Percentiles rank a stretch among this genome's conserved stretches.
Conservation (phyloP, 2,797 vertebrate genomes). For the Poeciliopsis turneri region DNA sequence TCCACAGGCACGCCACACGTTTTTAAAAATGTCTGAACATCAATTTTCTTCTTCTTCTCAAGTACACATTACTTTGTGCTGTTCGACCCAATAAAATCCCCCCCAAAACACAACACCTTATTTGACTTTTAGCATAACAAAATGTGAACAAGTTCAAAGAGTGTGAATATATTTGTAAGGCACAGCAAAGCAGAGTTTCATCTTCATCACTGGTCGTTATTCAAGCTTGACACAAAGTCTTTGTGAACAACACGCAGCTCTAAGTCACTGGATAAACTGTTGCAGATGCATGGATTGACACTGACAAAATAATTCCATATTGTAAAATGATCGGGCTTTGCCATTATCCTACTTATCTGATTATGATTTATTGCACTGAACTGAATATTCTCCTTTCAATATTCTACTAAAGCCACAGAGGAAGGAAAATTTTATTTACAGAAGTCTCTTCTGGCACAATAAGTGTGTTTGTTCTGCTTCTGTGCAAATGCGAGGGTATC, state of each 20-base stretch:
- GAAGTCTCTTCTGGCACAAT: constrained; percentile 55
- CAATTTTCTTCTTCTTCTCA: not conserved
- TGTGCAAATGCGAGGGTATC: constrained; percentile 29
- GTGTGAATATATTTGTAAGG: not conserved
- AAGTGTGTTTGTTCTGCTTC: constrained; percentile 49
- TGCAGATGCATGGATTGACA: constrained; percentile 16
- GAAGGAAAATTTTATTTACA: constrained; percentile 63
- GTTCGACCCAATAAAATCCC: not conserved
- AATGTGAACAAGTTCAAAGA: not conserved
- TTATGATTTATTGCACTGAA: constrained; percentile 74
- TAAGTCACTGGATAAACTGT: constrained; percentile 32
- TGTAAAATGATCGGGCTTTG: constrained; percentile 55
- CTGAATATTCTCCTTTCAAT: constrained; percentile 64
- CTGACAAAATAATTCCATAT: constrained; percentile 40
- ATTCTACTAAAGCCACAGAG: constrained; percentile 46
- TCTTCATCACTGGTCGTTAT: not conserved
- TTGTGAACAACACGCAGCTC: constrained; percentile 27
- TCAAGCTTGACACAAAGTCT: constrained; percentile 30
- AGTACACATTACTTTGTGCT: not conserved
- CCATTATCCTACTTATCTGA: constrained; percentile 67
- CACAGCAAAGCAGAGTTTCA: not conserved
- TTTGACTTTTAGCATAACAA: not conserved
- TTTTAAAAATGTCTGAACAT: not conserved
- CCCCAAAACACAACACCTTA: not conserved
- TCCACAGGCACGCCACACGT: not conserved